Conservation (phyloP, 2,797 vertebrate species). For the Catharus ustulatus region DNA sequence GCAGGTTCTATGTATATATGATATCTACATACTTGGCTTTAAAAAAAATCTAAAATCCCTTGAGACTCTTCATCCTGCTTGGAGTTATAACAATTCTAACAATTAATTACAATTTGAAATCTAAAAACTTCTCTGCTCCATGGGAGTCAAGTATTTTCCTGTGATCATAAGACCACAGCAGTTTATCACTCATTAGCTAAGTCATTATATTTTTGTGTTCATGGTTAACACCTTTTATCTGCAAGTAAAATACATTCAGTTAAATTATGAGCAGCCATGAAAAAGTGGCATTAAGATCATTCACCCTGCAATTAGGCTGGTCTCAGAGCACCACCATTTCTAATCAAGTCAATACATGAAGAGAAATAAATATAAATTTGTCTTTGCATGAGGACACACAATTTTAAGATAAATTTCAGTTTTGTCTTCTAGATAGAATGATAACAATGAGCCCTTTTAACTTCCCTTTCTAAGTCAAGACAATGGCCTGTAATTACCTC, state of each 20-base stretch:
- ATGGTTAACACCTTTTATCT: not conserved
- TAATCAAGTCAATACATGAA: not conserved
- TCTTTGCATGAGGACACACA: not conserved
- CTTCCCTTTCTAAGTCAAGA: not conserved
- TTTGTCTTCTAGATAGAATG: not conserved
- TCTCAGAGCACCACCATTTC: not conserved
- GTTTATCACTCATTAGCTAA: not conserved
- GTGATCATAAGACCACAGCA: not conserved
- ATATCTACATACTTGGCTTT: not conserved
- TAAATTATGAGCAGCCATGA: not conserved
- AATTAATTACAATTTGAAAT: conserved; percentile 2
- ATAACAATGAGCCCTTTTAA: not conserved
- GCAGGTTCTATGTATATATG: not conserved
- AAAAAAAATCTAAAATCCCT: not conserved
- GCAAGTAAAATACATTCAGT: not conserved
- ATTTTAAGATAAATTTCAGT: not conserved
- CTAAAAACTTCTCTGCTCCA: not conserved
- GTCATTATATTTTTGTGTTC: not conserved
- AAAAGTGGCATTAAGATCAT: not conserved
- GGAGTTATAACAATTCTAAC: not conserved
- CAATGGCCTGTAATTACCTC: not conserved
- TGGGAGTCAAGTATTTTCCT: not conserved
- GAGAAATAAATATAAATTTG: not conserved
- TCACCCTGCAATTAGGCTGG: not conserved
- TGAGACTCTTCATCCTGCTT: not conserved